Base-by-base conservation (phyloP, 2,113 vertebrate genomes). In the Rhadina sibilatrix region DNA sequence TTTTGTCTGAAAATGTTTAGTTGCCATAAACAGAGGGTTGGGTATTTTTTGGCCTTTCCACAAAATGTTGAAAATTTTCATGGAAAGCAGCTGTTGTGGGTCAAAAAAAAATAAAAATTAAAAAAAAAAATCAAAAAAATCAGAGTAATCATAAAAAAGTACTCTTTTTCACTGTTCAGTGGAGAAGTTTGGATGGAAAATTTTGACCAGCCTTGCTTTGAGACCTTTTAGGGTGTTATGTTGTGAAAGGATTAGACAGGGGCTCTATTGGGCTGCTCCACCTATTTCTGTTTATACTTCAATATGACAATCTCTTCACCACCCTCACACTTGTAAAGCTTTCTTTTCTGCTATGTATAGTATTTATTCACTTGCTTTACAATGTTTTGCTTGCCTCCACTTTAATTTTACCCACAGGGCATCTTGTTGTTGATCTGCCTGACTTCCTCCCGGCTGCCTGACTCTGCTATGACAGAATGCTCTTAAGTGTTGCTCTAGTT, bases 31-130 rank as follows among this genome's bases (percentile, higher is more conserved):
- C 33, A 81, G 83, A 88, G 21, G 53, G 31, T 57, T 91, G 69
- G 64, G 12, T 13, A 38, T 85, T 94, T 94, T 86, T 78, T 66
- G 71, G 80, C 54, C 23, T 90, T 94, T 92, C 78, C 68, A 90
- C 64, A 93, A 97, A 94, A 93, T 23, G 33, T 52, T 82, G 72
- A 92, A 90, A 88, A 88, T 86, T 93, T 96, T 96, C 94, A 94
- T 96, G 94, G 82, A 96, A 95, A 96, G 95, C 92, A 93, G 82
- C 94, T 96, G 75, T 83, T 94, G 82, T 81, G 76, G 80, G 35
- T 49, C 24, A 70, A 65, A 65, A 79, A 76, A 37, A 57, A 80
- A 70, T 47, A 22, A 47, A 25, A n/a, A n/a, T n/a, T n/a, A n/a
- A n/a, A 70, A 65, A 65, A 79, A 76, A 37, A 57, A 80, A 70